Percentiles rank a stretch among this genome's conserved stretches.
phyloP scores from a whole-genome alignment of 1,140 invertebrate genomes.

The Drosophila mayri region DNA sequence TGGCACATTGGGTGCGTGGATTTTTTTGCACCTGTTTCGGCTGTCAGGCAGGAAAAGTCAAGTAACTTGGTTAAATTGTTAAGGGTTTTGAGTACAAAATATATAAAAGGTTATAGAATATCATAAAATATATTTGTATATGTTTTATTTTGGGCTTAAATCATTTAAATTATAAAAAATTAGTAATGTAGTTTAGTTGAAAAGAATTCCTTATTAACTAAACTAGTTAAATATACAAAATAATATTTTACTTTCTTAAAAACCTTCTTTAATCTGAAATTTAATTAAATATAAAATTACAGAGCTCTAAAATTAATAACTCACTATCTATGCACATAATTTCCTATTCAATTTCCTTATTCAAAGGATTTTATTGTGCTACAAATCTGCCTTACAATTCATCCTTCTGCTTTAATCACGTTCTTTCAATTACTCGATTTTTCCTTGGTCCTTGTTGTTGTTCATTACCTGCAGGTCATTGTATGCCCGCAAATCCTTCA shows the following conservation, averaged over 20 bases:
- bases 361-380: not conserved
- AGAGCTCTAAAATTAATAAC: not conserved
- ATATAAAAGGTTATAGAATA: not conserved
- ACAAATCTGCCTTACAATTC: not conserved
- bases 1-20: conserved; percentile 40
- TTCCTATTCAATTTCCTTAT: not conserved
- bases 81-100: not conserved
- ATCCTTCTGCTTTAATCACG: not conserved
- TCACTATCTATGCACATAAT: not conserved
- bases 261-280: too few species aligned
- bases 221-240: too few species aligned
- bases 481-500: conserved; percentile 54
- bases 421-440: not conserved
- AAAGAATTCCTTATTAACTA: too few species aligned
- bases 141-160: not conserved
- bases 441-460: not conserved
- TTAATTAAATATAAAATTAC: not conserved
- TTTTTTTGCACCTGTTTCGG: conserved; percentile 43
- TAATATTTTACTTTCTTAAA: too few species aligned
- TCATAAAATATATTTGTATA: too few species aligned
- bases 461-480: conserved; percentile 24
- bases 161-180: not conserved
- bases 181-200: too few species aligned
- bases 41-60: not conserved
- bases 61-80: not conserved